Evolutionary conservation across 2,888 invertebrate species (phyloP).

Genomic region (Lithosia quadra): DNA sequence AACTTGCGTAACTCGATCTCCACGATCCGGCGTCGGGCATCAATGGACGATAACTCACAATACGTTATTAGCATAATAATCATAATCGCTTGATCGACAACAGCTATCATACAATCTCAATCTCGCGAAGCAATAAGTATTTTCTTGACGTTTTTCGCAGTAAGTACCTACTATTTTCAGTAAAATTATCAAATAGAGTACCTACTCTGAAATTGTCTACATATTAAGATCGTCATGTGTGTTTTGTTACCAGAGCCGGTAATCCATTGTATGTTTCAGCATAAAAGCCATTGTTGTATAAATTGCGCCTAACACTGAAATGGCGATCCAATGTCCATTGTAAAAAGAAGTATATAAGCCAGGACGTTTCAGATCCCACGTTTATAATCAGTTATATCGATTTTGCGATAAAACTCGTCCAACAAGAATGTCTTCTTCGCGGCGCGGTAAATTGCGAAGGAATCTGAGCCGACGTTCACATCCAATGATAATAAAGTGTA

Average conservation of each 20-base stretch:
- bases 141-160: slow-evolving; percentile 29
- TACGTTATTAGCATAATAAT: slow-evolving; percentile 82
- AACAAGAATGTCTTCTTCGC: slow-evolving; percentile 74
- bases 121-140: slow-evolving; percentile 27
- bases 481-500: slow-evolving; percentile 87
- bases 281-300: slow-evolving; percentile 47
- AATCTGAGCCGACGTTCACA: slow-evolving; percentile 85
- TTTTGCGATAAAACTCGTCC: slow-evolving; percentile 79
- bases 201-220: not conserved
- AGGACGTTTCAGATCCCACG: slow-evolving; percentile 70
- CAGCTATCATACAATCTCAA: slow-evolving; percentile 28
- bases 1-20: slow-evolving; percentile 84
- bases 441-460: slow-evolving; percentile 78
- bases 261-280: slow-evolving; percentile 31
- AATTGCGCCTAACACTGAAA: slow-evolving; percentile 58
- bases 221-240: not conserved
- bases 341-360: slow-evolving; percentile 79
- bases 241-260: slow-evolving; percentile 18
- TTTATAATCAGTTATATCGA: slow-evolving; percentile 81
- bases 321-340: slow-evolving; percentile 69
- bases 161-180: slow-evolving; percentile 27
- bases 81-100: slow-evolving; percentile 60
- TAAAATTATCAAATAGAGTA: slow-evolving; percentile 25
- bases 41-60: slow-evolving; percentile 79
- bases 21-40: slow-evolving; percentile 72